phyloP scores from a whole-genome alignment of 2,888 invertebrate genomes.

The Dichetophora obliterata region DNA sequence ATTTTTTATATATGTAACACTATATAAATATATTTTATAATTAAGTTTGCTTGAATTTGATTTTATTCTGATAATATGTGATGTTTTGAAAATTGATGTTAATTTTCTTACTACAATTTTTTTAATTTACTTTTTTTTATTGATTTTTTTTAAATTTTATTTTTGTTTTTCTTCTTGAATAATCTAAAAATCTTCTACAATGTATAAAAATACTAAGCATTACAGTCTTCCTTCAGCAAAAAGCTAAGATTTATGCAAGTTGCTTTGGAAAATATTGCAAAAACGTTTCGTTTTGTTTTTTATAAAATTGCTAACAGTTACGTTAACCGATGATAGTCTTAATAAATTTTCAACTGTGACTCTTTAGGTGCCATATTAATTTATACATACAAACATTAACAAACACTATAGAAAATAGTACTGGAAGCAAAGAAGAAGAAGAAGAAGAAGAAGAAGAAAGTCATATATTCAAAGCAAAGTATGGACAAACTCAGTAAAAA shows the following conservation, averaged over 20 bases:
- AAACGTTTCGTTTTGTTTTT: constrained; percentile 17
- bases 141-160: neutral
- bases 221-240: constrained; percentile 10
- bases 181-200: neutral
- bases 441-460: neutral
- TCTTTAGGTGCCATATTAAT: constrained; percentile 45
- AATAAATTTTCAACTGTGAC: constrained; percentile 36
- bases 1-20: neutral
- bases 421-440: neutral
- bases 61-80: neutral
- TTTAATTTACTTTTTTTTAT: constrained; percentile 28
- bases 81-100: constrained; percentile 8
- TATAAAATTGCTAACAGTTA: neutral
- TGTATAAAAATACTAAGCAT: neutral
- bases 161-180: constrained; percentile 21
- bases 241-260: neutral
- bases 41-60: constrained; percentile 21
- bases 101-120: neutral
- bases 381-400: constrained; percentile 5
- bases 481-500: neutral
- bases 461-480: constrained; percentile 15
- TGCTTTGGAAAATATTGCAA: neutral
- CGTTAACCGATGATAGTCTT: neutral
- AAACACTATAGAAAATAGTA: neutral
- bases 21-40: neutral